Base-by-base conservation (phyloP, 1,140 invertebrate species). In the Carposina sasakii region DNA sequence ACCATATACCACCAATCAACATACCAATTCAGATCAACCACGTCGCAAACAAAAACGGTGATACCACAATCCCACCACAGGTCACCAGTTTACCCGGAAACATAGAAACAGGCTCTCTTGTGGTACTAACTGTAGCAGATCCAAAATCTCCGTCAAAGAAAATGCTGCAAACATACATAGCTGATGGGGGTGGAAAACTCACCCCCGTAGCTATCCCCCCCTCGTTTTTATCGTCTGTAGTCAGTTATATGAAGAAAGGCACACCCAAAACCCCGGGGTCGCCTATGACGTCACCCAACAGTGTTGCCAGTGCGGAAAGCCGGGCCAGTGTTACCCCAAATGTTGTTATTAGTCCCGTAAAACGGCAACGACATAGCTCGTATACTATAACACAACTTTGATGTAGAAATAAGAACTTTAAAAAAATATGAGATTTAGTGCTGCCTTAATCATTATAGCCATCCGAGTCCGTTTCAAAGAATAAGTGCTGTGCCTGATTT, bases 141-240 rank as follows among this genome's bases (percentile, higher is more conserved):
- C 81, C 81, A 0, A 66, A 66, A 2, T 70, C 71, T 0, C 73
- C 81, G 0, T 59, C 75, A 0, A 81, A 82, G 57, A 84, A 81
- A 54, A 77, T 81, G 68, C 46, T 84, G 5, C 81, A 84, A 50
- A 84, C 81, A 0, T 84, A 84, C 45, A 75, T 84, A 31, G 70
- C 76, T 1, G 60, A 69, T 4, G 74, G 63, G 0, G 61, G 57
- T 2, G 76, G 76, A 0, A 60, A 66, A 26, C 26, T 84, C 3
- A 77, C 71, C 0, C 76, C 78, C 0, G 66, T 84, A 0, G 59
- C 69, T 2, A 61, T 84, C 23, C 73, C 75, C 0, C 22, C 68
- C 0, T 56, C 48, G 0, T 56, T 82, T 12, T 54, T 84, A 3
- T 81, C 67, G 48, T 76, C 72, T 10, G 76, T 84, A 0, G 74